A percentile compares a stretch with the other conserved stretches of the same genome.
phyloP scores from a whole-genome alignment of 1,140 invertebrate genomes.

The Streblospio benedicti region DNA sequence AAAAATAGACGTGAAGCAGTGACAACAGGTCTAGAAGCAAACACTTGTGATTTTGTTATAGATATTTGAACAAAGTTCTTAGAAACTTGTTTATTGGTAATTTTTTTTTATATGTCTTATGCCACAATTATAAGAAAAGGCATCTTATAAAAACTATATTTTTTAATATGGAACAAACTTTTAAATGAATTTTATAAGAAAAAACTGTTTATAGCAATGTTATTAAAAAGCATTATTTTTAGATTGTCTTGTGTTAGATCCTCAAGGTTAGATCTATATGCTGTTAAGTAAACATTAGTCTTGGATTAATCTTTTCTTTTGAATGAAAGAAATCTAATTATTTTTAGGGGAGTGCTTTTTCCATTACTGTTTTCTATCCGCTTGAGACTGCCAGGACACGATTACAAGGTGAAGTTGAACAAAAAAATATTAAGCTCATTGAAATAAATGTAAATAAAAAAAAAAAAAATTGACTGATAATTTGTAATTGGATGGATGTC shows the following conservation, averaged over 20 bases:
- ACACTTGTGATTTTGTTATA: too few species aligned
- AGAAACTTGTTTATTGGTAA: too few species aligned
- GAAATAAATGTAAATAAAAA: neutral
- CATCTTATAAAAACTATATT: too few species aligned
- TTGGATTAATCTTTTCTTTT: constrained; percentile 1
- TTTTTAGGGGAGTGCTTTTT: constrained; percentile 71
- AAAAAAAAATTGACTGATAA: neutral
- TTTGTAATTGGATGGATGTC: neutral
- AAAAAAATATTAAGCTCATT: neutral
- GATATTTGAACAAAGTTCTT: too few species aligned
- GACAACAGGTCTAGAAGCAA: too few species aligned
- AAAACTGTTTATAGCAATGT: too few species aligned
- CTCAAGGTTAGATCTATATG: neutral
- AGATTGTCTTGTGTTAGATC: neutral
- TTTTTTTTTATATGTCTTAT: too few species aligned
- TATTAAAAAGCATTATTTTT: too few species aligned
- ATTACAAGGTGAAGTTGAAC: constrained; percentile 53
- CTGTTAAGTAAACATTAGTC: neutral
- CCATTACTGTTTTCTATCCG: constrained; percentile 76
- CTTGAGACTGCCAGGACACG: constrained; percentile 73
- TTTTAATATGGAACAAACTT: too few species aligned
- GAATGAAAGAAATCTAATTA: constrained; percentile 9
- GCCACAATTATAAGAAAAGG: too few species aligned
- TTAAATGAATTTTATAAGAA: too few species aligned
- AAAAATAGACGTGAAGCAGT: too few species aligned